Evolutionary conservation across 2,797 vertebrate genomes (phyloP).

Genomic region (Luscinia megarhynchos): DNA sequence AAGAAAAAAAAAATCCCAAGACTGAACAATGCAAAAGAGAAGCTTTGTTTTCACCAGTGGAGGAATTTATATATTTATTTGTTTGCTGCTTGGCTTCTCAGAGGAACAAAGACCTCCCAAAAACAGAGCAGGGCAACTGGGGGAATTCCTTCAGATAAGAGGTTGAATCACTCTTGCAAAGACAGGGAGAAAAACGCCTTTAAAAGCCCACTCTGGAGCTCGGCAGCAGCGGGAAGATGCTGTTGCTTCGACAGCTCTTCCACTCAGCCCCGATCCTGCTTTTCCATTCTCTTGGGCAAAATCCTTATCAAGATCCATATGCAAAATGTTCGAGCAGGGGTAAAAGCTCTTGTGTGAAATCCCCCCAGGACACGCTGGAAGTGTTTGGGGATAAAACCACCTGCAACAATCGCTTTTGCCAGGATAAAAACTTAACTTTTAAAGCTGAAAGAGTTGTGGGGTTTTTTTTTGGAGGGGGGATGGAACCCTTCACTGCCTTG

Average conservation of each 20-base stretch:
- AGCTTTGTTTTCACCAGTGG: background rate
- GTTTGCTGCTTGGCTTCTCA: background rate
- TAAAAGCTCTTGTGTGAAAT: background rate
- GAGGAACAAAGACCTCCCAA: slow-evolving; percentile 28
- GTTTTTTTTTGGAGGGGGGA: accelerated
- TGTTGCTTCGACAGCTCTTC: background rate
- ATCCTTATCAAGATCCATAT: background rate
- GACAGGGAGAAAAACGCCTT: background rate
- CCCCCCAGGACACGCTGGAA: background rate
- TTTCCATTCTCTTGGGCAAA: background rate
- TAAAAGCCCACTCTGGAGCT: background rate
- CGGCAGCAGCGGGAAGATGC: background rate
- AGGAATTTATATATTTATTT: slow-evolving; percentile 25
- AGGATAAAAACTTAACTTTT: slow-evolving; percentile 3
- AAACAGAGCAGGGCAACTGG: background rate
- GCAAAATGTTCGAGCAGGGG: background rate
- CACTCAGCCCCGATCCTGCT: background rate
- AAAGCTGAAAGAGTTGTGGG: background rate
- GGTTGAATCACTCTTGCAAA: background rate
- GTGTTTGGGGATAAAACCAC: background rate
- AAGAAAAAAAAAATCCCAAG: background rate
- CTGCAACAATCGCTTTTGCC: background rate
- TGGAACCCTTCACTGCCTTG: background rate
- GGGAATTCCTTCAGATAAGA: slow-evolving; percentile 41
- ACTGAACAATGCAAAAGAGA: slow-evolving; percentile 13